Evolutionary conservation across 2,888 invertebrate species (phyloP).

Genomic region (Calameuta pallipes): DNA sequence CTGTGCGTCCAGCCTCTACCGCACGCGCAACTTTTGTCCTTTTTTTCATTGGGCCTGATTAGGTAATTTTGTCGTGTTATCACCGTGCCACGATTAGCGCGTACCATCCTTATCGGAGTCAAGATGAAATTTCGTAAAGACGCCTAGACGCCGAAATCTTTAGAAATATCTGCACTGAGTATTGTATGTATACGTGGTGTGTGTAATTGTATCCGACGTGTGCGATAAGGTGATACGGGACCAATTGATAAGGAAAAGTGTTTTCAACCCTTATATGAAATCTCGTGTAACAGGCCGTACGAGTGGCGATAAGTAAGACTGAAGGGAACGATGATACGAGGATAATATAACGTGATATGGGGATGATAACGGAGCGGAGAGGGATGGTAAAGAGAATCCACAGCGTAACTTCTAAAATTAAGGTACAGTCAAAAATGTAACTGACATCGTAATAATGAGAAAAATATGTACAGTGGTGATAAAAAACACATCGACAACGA

Average conservation of each 20-base stretch:
- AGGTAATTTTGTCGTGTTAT: background rate
- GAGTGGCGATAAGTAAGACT: background rate
- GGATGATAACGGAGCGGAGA: background rate
- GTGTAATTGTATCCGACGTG: slow-evolving; percentile 43
- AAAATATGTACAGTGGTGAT: slow-evolving; percentile 63
- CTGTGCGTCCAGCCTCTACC: background rate
- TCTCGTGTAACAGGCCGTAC: background rate
- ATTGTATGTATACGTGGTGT: slow-evolving; percentile 33
- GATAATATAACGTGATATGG: background rate
- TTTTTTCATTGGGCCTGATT: background rate
- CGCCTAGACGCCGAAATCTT: slow-evolving; percentile 16
- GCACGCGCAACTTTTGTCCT: background rate
- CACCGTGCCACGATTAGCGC: background rate
- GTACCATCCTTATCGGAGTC: background rate
- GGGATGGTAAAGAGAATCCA: slow-evolving; percentile 27
- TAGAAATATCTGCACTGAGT: slow-evolving; percentile 63
- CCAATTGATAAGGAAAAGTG: background rate
- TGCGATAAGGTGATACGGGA: slow-evolving; percentile 30
- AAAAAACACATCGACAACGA: slow-evolving; percentile 65
- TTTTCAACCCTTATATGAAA: background rate
- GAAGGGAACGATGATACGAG: background rate
- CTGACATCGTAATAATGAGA: slow-evolving; percentile 60
- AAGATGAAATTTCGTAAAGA: background rate
- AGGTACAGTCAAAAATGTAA: slow-evolving; percentile 57
- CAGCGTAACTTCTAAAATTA: slow-evolving; percentile 30